A percentile compares a stretch with the other conserved stretches of the same genome.
Evolutionary conservation across 2,113 vertebrate species (phyloP).

Genomic region (Psittacara wagleri): DNA sequence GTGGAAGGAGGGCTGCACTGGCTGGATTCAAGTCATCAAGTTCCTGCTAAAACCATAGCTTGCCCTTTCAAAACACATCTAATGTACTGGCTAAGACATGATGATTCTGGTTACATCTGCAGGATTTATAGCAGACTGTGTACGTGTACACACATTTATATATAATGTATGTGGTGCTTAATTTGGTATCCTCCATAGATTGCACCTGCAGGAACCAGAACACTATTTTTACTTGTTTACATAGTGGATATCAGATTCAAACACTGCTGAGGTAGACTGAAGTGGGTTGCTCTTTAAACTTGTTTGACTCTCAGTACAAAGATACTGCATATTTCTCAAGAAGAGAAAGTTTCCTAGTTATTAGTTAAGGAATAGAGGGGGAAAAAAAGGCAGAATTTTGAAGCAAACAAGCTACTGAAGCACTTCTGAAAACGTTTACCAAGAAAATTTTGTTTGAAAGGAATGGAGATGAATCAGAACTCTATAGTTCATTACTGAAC

Average conservation of each 20-base stretch:
- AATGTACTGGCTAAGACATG: not conserved
- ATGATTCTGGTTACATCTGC: not conserved
- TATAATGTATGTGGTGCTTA: not conserved
- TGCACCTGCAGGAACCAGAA: not conserved
- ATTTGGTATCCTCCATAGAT: not conserved
- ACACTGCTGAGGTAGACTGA: not conserved
- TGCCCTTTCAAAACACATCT: not conserved
- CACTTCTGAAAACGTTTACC: not conserved
- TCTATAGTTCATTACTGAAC: not conserved
- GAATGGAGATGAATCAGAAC: not conserved
- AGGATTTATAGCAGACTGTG: not conserved
- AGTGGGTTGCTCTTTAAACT: not conserved
- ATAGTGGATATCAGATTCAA: not conserved
- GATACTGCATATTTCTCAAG: not conserved
- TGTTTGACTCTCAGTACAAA: not conserved
- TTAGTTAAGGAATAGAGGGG: not conserved
- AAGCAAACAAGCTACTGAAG: not conserved
- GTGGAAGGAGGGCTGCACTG: not conserved
- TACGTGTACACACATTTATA: not conserved
- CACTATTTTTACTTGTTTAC: not conserved
- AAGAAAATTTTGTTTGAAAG: not conserved
- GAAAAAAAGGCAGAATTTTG: not conserved
- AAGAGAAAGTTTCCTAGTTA: not conserved
- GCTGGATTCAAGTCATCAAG: not conserved
- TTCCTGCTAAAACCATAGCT: not conserved